Conservation (phyloP, 2,888 invertebrate species). For the Seira sanloemensis region DNA sequence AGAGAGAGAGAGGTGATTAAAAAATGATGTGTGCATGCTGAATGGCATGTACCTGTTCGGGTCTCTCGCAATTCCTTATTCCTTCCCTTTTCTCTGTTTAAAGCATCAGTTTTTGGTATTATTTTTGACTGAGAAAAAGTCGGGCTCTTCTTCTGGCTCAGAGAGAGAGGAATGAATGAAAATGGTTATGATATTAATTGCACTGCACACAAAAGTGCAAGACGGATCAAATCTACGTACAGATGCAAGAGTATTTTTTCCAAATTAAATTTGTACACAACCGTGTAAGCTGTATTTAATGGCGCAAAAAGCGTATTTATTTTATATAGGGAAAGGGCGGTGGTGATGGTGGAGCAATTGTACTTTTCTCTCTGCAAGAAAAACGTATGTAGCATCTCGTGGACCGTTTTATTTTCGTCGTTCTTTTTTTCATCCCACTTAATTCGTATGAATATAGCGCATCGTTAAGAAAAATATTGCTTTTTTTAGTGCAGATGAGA, state of each 20-base stretch:
- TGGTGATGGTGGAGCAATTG: too few species aligned
- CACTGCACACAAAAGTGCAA: background rate
- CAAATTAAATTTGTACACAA: background rate
- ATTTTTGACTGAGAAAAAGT: too few species aligned
- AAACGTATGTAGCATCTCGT: background rate
- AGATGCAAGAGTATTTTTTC: too few species aligned
- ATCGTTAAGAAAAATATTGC: constrained; percentile 38
- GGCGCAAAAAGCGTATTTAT: background rate
- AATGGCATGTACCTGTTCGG: constrained; percentile 13
- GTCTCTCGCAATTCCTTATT: too few species aligned
- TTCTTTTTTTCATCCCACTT: constrained; percentile 4
- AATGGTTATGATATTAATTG: background rate
- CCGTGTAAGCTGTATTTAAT: background rate
- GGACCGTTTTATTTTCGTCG: constrained; percentile 15
- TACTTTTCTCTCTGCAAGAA: too few species aligned
- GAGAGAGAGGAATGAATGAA: background rate
- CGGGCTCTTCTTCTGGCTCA: background rate
- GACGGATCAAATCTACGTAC: background rate
- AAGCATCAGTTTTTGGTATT: too few species aligned
- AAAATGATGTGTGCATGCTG: background rate
- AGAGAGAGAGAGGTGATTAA: background rate
- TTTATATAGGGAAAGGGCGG: background rate
- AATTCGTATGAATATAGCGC: constrained; percentile 12
- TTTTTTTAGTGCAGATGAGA: background rate
- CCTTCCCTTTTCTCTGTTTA: background rate